Base-by-base conservation (phyloP, 2,888 invertebrate genomes). In the Euclidia mi region DNA sequence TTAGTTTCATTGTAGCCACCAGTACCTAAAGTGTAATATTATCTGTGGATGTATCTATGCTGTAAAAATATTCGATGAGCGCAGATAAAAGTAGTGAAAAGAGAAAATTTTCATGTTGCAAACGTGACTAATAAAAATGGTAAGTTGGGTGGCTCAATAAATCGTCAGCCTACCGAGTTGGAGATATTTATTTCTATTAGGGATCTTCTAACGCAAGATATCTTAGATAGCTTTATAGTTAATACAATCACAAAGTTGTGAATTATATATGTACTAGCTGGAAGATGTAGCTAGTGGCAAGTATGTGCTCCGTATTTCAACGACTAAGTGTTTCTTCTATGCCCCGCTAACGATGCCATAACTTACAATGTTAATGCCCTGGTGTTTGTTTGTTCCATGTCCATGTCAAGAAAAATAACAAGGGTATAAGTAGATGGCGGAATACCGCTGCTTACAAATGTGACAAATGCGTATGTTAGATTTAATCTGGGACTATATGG, bases 151-250 rank as follows among this genome's bases (percentile, higher is more conserved):
- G 72, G 80, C 81, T 84, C 84, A 78, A 90, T 91, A 90, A 90
- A 91, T 91, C 82, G 81, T 76, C 72, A 67, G 79, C 76, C 80
- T 81, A 76, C 78, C 74, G 81, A 80, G 76, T 82, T 79, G 74
- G 76, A 88, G 89, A 91, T 90, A 90, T 91, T 90, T 90, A 87
- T 90, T 90, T 91, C 88, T 89, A 87, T 90, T 89, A 90, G 74
- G 71, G 71, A 55, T 76, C 71, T 77, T 75, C 73, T 73, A 69
- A 70, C 70, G 61, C 63, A 78, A 77, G 66, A 77, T 78, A 73
- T 74, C 56, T 62, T 12, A 51, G 59, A 69, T 58, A 55, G 42
- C 48, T 61, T 14, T 53, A 58, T 43, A 34, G 37, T 12, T 25
- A 17, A 47, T 35, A 50, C 48, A 49, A 59, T 50, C 43, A 41